Evolutionary conservation across 1,140 invertebrate species (phyloP).

Genomic region (Bursaphelenchus mucronatus): DNA sequence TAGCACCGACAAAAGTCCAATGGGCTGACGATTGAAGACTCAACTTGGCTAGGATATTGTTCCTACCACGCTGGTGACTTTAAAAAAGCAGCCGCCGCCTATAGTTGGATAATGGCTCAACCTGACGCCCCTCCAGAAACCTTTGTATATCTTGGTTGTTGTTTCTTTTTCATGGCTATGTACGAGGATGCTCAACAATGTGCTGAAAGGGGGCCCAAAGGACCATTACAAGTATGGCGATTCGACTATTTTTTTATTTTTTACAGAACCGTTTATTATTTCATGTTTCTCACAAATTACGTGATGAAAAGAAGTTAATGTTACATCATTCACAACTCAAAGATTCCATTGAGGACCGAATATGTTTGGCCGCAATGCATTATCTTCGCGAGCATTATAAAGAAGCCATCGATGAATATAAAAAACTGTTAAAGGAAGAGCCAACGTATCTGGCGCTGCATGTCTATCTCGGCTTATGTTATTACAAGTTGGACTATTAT

Average conservation of each 20-base stretch:
- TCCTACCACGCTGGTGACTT: slow-evolving; percentile 91
- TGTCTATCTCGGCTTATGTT: slow-evolving; percentile 93
- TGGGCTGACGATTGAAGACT: no score
- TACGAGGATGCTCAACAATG: slow-evolving; percentile 69
- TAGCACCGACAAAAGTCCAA: neutral
- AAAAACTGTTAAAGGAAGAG: slow-evolving; percentile 83
- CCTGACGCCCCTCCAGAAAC: slow-evolving; percentile 62
- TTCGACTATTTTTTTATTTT: no score
- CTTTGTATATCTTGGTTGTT: slow-evolving; percentile 79
- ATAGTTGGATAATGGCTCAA: slow-evolving; percentile 62
- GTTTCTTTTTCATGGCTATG: slow-evolving; percentile 88
- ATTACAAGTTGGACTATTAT: slow-evolving; percentile 87
- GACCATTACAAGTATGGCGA: slow-evolving; percentile 15
- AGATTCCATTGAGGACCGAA: slow-evolving; percentile 81
- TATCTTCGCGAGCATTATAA: slow-evolving; percentile 92
- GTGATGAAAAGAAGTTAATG: slow-evolving; percentile 77
- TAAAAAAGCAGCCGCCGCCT: slow-evolving; percentile 76
- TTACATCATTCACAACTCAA: slow-evolving; percentile 76
- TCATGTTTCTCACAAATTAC: slow-evolving; percentile 86
- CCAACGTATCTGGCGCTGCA: slow-evolving; percentile 88
- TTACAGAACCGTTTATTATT: slow-evolving; percentile 68
- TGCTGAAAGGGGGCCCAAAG: slow-evolving; percentile 60
- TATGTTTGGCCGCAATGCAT: slow-evolving; percentile 90
- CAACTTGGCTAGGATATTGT: slow-evolving; percentile 81
- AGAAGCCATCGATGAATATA: slow-evolving; percentile 98